Base-by-base conservation (phyloP, 2,113 vertebrate species). In the Scartelaos histophorus region DNA sequence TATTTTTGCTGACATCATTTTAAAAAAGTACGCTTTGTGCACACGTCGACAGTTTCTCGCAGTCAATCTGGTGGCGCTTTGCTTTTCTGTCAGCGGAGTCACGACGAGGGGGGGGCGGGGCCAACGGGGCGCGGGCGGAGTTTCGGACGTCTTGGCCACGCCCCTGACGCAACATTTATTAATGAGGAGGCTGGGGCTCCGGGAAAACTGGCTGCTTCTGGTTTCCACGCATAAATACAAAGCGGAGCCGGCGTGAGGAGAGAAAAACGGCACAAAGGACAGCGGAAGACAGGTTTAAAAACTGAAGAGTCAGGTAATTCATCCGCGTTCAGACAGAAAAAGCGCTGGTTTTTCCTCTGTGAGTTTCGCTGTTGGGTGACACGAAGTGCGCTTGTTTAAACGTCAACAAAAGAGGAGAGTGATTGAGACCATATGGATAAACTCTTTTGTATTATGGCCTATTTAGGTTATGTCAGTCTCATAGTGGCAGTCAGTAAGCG, bases 171-270 rank as follows among this genome's bases (percentile, higher is more conserved):
- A 35, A 90, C 92, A 70, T 77, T 85, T 88, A 87, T 93, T 85
- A 84, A 93, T 76, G 68, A 90, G 85, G 87, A 86, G 90, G 91
- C 88, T 75, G 90, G 61, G 83, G 80, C 89, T 71, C 79, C 74
- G 69, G 69, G 53, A 67, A 88, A 94, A 94, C 94, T 93, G 93
- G 94, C 93, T 94, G 89, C 93, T 93, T 91, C 93, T 94, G 93
- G 94, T 94, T 94, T 87, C 89, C 87, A 90, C 80, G 85, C 91
- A 92, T 91, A 93, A 92, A 94, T 90, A 93, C 88, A 91, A 88
- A 90, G 88, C 90, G 74, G 69, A 92, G 86, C 88, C 90, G 88
- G 85, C 82, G 61, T 69, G 81, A 70, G 56, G 66, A 79, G 66
- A 79, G 74, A 66, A 84, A 86, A 83, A 65, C 82, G 67, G 73